A percentile compares a stretch with the other conserved stretches of the same genome.
phyloP scores from a whole-genome alignment of 2,113 vertebrate species.

The Piprites chloris region DNA sequence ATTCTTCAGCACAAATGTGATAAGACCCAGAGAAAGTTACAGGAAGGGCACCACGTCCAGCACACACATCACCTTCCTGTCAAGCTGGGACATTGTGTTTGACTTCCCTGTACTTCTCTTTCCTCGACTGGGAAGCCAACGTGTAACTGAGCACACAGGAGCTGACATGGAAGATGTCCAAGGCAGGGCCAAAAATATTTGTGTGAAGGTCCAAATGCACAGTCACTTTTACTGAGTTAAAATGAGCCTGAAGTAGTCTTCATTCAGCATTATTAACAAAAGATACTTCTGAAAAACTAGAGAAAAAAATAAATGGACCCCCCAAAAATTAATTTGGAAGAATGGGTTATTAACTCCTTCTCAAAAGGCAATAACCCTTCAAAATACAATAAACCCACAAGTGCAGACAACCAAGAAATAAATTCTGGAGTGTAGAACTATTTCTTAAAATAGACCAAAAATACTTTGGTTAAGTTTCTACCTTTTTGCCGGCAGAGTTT shows the following conservation, averaged over 20 bases:
- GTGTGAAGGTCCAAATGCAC: not conserved
- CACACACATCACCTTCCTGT: not conserved
- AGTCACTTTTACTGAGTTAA: not conserved
- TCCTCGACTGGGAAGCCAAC: accelerated
- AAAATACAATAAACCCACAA: not conserved
- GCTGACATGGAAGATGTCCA: not conserved
- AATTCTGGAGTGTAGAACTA: not conserved
- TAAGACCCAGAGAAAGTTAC: not conserved
- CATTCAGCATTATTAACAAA: not conserved
- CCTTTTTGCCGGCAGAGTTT: not conserved
- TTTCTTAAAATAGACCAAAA: not conserved
- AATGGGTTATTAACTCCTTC: not conserved
- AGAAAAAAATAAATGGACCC: not conserved
- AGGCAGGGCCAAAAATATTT: not conserved
- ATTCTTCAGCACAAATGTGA: not conserved
- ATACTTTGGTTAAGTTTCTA: not conserved
- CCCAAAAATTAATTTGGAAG: not conserved
- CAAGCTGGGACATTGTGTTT: not conserved
- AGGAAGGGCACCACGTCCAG: not conserved
- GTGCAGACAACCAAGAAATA: not conserved
- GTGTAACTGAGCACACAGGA: accelerated
- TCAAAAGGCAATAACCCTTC: not conserved
- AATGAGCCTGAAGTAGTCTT: not conserved
- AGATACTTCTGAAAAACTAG: not conserved
- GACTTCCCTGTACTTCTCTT: not conserved